Base-by-base conservation (phyloP, 2,888 invertebrate genomes). In the Aporophyla lueneburgensis region DNA sequence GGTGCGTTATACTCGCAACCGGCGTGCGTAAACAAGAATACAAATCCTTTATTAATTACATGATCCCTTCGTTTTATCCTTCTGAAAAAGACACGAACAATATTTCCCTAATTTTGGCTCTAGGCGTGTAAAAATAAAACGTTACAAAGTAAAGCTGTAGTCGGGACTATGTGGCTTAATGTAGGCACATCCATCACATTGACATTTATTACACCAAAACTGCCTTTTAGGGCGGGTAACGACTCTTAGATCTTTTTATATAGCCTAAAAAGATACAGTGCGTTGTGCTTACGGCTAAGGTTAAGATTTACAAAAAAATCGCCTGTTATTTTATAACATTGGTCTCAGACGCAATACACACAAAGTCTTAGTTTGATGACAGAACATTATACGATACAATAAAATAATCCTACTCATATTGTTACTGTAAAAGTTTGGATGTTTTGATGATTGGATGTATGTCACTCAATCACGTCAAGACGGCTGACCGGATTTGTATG, bases 171-270 rank as follows among this genome's bases (percentile, higher is more conserved):
- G n/a, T 65, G 12, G 53, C 61, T 74, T 77, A 76, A 86, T 80
- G 68, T 74, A 43, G 7, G 21, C 21, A 54, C 80, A 86, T 86
- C 67, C 62, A 86, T 86, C 87, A 86, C 68, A 75, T 69, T 78
- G 87, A 87, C 86, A 73, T 82, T 86, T 86, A 86, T 86, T 80
- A 75, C 78, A 2, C 21, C 56, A 14, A 67, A 74, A 80, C n/a
- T 21, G 74, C 69, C 80, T 63, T 82, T 84, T 67, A 69, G 61
- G 75, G 49, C 54, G 54, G 53, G n/a, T 65, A 76, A 75, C 27
- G 71, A 46, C 82, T 68, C 56, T 67, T 70, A 71, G 71, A 62
- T 78, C 16, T 84, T 86, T 83, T 72, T 74, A 72, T 75, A 69
- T 24, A 59, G 43, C 62, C n/a, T 24, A 27, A 51, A 74, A 74